Conservation (phyloP, 1,140 invertebrate genomes). For the Dinothrombium tinctorium region DNA sequence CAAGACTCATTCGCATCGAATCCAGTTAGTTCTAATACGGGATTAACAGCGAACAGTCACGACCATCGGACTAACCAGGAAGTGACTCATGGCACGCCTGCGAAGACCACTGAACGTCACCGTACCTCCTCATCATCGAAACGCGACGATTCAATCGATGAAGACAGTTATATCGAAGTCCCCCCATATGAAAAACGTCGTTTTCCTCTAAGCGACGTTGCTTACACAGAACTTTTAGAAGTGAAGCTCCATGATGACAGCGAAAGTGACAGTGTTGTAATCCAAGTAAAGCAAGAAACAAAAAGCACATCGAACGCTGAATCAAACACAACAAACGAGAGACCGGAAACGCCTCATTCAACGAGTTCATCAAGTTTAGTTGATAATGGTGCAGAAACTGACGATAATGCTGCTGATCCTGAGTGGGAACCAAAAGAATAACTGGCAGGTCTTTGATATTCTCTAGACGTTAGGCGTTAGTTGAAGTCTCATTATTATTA, state of each 20-base stretch:
- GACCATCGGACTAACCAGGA: constrained; percentile 18
- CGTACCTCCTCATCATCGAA: constrained; percentile 10
- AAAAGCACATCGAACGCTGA: too few species aligned
- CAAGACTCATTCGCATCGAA: background rate
- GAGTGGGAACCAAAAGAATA: too few species aligned
- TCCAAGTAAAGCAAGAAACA: too few species aligned
- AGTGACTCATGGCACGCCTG: background rate
- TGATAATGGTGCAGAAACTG: too few species aligned
- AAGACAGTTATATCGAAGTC: constrained; percentile 12
- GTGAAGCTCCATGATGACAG: background rate
- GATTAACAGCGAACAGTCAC: too few species aligned
- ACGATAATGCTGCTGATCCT: too few species aligned
- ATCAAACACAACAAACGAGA: too few species aligned
- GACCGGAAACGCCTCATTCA: too few species aligned
- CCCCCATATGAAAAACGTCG: constrained; percentile 41
- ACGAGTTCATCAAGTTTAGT: too few species aligned
- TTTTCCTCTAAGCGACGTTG: constrained; percentile 45
- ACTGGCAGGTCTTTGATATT: too few species aligned
- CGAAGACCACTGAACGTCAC: constrained; percentile 4
- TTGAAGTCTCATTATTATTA: too few species aligned
- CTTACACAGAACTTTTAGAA: constrained; percentile 26
- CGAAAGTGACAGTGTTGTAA: background rate
- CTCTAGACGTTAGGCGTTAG: too few species aligned
- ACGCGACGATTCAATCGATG: constrained; percentile 7
- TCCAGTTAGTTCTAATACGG: background rate